phyloP scores from a whole-genome alignment of 2,113 vertebrate genomes.

The Mormoops blainvillei region DNA sequence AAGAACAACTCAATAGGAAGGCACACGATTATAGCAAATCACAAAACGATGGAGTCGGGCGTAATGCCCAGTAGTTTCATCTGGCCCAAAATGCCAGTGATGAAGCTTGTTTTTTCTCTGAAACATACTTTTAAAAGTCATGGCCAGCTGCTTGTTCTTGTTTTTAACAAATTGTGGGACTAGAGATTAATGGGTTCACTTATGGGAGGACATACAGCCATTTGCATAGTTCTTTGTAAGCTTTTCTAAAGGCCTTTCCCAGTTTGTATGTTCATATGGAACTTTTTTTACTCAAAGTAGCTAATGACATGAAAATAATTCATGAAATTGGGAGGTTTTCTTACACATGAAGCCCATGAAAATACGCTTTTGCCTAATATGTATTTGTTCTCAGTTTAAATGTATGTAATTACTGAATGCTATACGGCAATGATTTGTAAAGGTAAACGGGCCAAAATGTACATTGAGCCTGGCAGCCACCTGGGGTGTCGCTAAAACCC shows the following conservation, averaged over 20 bases:
- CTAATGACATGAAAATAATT: neutral
- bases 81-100: neutral
- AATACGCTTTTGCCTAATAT: neutral
- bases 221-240: neutral
- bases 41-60: neutral
- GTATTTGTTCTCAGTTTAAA: neutral
- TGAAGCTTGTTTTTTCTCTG: neutral
- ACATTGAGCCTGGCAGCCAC: neutral
- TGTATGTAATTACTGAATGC: neutral
- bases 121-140: neutral
- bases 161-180: neutral
- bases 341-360: neutral
- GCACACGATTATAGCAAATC: neutral
- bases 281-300: neutral
- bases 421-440: neutral
- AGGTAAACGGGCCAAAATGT: neutral
- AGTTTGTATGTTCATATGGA: neutral
- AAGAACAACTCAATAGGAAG: neutral
- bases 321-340: neutral
- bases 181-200: neutral
- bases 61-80: neutral
- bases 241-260: neutral
- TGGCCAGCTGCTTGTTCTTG: neutral
- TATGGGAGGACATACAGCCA: neutral
- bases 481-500: neutral